Percentiles rank a stretch among this genome's conserved stretches.
Evolutionary conservation across 2,888 invertebrate species (phyloP).

Genomic region (Micoletzkya japonica): DNA sequence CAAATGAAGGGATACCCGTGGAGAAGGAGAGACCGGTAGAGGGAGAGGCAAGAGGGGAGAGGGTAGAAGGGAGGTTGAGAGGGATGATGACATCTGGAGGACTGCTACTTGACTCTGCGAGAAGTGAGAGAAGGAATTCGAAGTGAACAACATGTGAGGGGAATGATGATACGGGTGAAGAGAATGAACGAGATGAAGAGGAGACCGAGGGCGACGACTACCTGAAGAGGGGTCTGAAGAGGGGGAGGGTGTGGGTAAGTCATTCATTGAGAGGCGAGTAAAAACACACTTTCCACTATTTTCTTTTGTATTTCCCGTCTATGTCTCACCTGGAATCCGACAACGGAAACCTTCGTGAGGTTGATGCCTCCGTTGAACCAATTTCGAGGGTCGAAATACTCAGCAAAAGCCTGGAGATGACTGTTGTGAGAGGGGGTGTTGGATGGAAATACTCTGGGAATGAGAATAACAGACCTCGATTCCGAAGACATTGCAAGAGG

Average conservation of each 20-base stretch:
- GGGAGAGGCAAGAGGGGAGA: neutral
- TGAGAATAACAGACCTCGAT: neutral
- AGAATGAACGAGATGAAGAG: slow-evolving; percentile 32
- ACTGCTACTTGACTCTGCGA: slow-evolving; percentile 2
- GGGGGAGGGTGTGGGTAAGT: too few relatives aligned
- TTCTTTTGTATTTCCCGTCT: too few relatives aligned
- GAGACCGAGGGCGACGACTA: neutral
- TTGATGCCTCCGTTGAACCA: slow-evolving; percentile 19
- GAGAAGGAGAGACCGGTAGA: slow-evolving; percentile 5
- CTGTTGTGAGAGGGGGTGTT: neutral
- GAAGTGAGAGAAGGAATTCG: slow-evolving; percentile 36
- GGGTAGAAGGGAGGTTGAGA: neutral
- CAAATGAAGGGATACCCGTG: slow-evolving; percentile 5
- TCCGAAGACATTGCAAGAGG: slow-evolving; percentile 7
- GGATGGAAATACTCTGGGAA: neutral
- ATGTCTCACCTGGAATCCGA: too few relatives aligned
- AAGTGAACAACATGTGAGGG: slow-evolving; percentile 45
- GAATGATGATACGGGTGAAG: slow-evolving; percentile 52
- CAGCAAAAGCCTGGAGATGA: slow-evolving; percentile 21
- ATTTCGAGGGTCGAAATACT: slow-evolving; percentile 19
- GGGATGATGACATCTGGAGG: neutral
- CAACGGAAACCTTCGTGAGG: slow-evolving; percentile 6
- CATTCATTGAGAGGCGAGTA: too few relatives aligned
- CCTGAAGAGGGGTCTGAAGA: too few relatives aligned
- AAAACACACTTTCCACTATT: too few relatives aligned